phyloP scores from a whole-genome alignment of 2,888 invertebrate species.

The Melipona bicolor region DNA sequence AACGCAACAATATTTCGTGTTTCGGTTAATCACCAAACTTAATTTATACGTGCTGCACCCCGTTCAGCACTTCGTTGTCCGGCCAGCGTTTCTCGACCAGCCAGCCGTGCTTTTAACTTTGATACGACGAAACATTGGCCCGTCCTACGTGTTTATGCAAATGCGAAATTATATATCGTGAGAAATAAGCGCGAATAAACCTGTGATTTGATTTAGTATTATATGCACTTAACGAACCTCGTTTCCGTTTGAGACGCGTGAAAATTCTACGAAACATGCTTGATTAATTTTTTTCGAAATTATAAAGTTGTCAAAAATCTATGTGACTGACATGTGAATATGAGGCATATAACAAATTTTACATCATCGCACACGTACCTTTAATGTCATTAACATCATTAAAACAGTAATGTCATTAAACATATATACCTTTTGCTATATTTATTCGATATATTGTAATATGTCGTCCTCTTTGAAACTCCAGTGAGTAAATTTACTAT shows the following conservation, averaged over 20 bases:
- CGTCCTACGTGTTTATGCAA: background rate
- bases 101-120: background rate
- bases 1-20: slow-evolving; percentile 14
- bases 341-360: too few relatives aligned
- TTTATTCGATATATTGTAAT: too few relatives aligned
- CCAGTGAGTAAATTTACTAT: too few relatives aligned
- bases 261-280: too few relatives aligned
- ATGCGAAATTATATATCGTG: background rate
- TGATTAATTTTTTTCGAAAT: too few relatives aligned
- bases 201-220: background rate
- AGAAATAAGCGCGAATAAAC: background rate
- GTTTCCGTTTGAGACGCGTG: background rate
- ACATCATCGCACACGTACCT: too few relatives aligned
- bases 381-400: too few relatives aligned
- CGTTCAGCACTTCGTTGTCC: background rate
- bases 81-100: background rate
- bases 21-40: slow-evolving; percentile 6
- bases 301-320: too few relatives aligned
- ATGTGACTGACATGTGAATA: too few relatives aligned
- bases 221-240: background rate
- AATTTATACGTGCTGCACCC: background rate
- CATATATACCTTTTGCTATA: too few relatives aligned
- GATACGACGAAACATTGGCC: background rate
- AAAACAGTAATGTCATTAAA: too few relatives aligned
- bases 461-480: too few relatives aligned